Percentiles rank a stretch among this genome's conserved stretches.
These are phyloP conservation scores for Scaptomyza pallida DNA, from an alignment of 1,140 invertebrate genomes.

Conservation along the genomic window DNA sequence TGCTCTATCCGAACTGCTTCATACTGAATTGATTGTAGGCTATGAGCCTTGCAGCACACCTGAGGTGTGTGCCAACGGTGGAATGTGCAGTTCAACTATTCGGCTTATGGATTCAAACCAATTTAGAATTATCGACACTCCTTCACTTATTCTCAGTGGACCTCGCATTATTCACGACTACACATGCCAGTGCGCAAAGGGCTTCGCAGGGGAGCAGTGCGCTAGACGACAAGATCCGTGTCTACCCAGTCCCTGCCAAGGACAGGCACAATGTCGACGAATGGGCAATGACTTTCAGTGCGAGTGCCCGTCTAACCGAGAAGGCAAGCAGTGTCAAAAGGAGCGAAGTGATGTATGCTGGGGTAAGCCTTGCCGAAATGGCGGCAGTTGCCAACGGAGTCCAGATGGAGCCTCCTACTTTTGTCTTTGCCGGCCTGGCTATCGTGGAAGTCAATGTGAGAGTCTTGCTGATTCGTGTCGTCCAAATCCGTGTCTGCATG, in stretches of 20 bases:
- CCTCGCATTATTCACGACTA: constrained; percentile 91
- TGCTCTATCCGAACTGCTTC: constrained; percentile 87
- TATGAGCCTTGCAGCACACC: constrained; percentile 88
- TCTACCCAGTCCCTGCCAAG: constrained; percentile 93
- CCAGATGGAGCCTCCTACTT: constrained; percentile 94
- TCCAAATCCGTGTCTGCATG: constrained; percentile 94
- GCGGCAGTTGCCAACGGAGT: constrained; percentile 94
- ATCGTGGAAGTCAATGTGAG: constrained; percentile 94
- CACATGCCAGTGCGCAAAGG: constrained; percentile 90
- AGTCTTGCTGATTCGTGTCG: constrained; percentile 93
- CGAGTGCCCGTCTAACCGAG: constrained; percentile 89
- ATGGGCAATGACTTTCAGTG: constrained; percentile 93
- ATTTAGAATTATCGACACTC: constrained; percentile 89
- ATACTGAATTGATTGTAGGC: constrained; percentile 86
- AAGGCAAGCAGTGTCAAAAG: constrained; percentile 93
- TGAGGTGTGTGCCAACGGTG: constrained; percentile 89
- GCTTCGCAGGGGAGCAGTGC: constrained; percentile 91
- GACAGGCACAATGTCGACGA: constrained; percentile 91
- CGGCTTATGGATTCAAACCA: constrained; percentile 87
- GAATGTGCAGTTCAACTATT: constrained; percentile 90
- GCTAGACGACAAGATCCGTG: constrained; percentile 95
- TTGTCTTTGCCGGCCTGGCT: constrained; percentile 94
- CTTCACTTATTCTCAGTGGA: constrained; percentile 91
- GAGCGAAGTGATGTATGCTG: constrained; percentile 93
- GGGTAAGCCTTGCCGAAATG: constrained; percentile 93